Evolutionary conservation across 2,888 invertebrate genomes (phyloP).

Genomic region (Habroteleia sp.): DNA sequence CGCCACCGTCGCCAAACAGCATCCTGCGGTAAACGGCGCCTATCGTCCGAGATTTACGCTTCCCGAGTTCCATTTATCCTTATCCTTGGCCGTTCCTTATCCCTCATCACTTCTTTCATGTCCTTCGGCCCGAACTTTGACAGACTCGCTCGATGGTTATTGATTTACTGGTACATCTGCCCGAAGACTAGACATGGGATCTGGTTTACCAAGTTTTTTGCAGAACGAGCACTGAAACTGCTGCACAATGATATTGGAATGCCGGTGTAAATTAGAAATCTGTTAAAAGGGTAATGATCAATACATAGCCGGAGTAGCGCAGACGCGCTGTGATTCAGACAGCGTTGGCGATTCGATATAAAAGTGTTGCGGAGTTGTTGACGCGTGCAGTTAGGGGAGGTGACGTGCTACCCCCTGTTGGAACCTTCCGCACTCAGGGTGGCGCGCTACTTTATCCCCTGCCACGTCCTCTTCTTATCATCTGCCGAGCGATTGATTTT

Average conservation of each 20-base stretch:
- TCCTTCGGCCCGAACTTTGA: too few relatives aligned
- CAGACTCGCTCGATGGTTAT: too few relatives aligned
- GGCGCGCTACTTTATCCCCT: conserved; percentile 45
- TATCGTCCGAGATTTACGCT: too few relatives aligned
- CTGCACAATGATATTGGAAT: conserved; percentile 67
- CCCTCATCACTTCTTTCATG: too few relatives aligned
- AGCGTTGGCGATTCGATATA: conserved; percentile 53
- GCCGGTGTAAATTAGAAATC: conserved; percentile 79
- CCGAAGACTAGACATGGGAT: too few relatives aligned
- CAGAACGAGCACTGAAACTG: conserved; percentile 34
- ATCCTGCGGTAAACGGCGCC: too few relatives aligned
- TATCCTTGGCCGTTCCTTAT: too few relatives aligned
- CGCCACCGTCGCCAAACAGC: too few relatives aligned
- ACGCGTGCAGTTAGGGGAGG: conserved; percentile 65
- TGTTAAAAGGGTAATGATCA: conserved; percentile 80
- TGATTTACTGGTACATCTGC: too few relatives aligned
- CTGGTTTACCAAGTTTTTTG: too few relatives aligned
- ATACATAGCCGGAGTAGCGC: conserved; percentile 78
- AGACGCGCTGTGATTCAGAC: conserved; percentile 75
- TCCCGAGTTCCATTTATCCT: too few relatives aligned
- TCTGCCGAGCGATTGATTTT: conserved; percentile 31
- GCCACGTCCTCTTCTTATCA: conserved; percentile 30
- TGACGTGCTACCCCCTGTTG: conserved; percentile 76
- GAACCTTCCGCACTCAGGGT: conserved; percentile 70
- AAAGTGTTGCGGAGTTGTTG: conserved; percentile 66